A percentile compares a stretch with the other conserved stretches of the same genome.
Evolutionary conservation across 2,113 vertebrate genomes (phyloP).

Genomic region (Dolichotis patagonum): DNA sequence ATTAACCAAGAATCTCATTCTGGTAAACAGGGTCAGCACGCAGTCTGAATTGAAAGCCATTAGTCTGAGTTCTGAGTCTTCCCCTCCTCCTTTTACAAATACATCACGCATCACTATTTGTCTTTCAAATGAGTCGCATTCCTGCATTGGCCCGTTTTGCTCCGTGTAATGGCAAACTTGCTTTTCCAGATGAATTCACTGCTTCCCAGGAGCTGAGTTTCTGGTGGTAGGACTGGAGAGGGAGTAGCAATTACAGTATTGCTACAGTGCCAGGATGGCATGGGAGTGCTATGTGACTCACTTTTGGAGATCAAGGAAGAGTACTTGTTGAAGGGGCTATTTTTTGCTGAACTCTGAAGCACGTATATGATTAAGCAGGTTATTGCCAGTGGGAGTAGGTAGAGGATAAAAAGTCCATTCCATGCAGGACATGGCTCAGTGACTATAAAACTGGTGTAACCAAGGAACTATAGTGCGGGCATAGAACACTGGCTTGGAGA

Average conservation of each 20-base stretch:
- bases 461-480: not conserved
- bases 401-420: not conserved
- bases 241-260: not conserved
- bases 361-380: not conserved
- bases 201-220: not conserved
- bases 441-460: not conserved
- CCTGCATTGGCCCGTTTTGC: not conserved
- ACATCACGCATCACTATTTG: not conserved
- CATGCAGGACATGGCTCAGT: not conserved
- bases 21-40: not conserved
- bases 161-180: not conserved
- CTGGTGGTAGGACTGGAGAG: not conserved
- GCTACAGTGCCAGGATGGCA: not conserved
- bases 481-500: not conserved
- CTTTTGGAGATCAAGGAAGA: not conserved
- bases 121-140: not conserved
- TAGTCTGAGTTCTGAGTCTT: not conserved
- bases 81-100: not conserved
- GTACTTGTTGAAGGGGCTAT: not conserved
- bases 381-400: not conserved
- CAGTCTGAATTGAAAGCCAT: not conserved
- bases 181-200: not conserved
- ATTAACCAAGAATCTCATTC: not conserved
- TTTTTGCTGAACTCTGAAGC: not conserved
- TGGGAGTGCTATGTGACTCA: not conserved